Evolutionary conservation across 2,113 vertebrate species (phyloP).

Genomic region (Silurus glanis): DNA sequence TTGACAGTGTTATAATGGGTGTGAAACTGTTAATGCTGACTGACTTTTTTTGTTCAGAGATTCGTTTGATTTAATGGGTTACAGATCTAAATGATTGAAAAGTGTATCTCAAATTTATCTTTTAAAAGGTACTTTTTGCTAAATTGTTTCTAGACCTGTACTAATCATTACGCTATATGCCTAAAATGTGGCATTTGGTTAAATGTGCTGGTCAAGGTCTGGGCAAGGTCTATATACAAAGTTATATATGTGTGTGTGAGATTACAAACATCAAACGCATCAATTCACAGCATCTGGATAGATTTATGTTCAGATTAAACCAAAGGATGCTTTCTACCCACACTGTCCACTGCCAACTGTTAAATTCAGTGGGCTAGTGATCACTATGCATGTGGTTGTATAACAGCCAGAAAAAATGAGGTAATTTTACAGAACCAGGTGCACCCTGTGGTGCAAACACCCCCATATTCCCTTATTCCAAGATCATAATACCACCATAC

Average conservation of each 20-base stretch:
- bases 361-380: conserved; percentile 1
- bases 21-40: not conserved
- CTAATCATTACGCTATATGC: not conserved
- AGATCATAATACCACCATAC: not conserved
- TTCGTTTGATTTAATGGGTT: not conserved
- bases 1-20: not conserved
- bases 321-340: not conserved
- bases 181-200: too few species aligned
- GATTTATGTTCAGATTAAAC: conserved; percentile 8
- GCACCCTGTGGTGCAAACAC: not conserved
- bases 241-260: not conserved
- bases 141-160: not conserved
- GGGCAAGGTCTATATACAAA: too few species aligned
- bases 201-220: too few species aligned
- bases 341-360: not conserved
- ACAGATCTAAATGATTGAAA: not conserved
- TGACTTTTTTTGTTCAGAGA: not conserved
- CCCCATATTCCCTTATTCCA: not conserved
- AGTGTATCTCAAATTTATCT: not conserved
- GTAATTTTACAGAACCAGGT: conserved; percentile 3
- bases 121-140: not conserved
- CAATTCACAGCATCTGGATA: not conserved
- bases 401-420: not conserved
- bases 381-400: not conserved
- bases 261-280: conserved; percentile 13